Conservation (phyloP, 1,140 invertebrate species). For the Ceratoteleas bidentatus region DNA sequence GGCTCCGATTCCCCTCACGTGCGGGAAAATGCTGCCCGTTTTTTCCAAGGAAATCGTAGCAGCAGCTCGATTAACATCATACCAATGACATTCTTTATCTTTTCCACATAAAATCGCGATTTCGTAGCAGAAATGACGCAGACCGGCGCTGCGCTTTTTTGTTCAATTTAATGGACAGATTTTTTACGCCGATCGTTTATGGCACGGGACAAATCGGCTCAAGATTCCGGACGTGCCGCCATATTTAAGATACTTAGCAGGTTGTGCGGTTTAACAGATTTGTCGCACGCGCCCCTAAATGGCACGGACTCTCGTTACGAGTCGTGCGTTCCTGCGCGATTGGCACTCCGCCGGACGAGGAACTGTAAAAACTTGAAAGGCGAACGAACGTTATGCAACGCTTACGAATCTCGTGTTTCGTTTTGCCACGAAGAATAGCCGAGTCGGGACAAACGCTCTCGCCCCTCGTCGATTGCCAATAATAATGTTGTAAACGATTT, state of each 20-base stretch:
- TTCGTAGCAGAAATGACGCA: conserved; percentile 47
- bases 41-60: conserved; percentile 67
- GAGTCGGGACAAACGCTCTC: neutral
- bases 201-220: conserved; percentile 76
- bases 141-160: conserved; percentile 30
- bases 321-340: conserved; percentile 59
- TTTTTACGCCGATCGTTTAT: conserved; percentile 71
- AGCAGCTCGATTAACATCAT: conserved; percentile 53
- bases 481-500: conserved; percentile 25
- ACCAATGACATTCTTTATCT: conserved; percentile 64
- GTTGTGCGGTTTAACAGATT: conserved; percentile 72
- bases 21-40: conserved; percentile 70
- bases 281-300: conserved; percentile 78
- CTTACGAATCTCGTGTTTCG: conserved; percentile 70
- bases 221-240: conserved; percentile 76
- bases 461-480: conserved; percentile 1
- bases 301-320: conserved; percentile 66
- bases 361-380: conserved; percentile 71
- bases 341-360: conserved; percentile 61
- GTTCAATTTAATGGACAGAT: conserved; percentile 70
- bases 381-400: conserved; percentile 70
- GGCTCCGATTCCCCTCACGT: conserved; percentile 71
- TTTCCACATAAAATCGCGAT: conserved; percentile 50
- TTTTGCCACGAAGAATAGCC: conserved; percentile 55
- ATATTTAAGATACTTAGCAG: conserved; percentile 76